phyloP scores from a whole-genome alignment of 1,140 invertebrate genomes.

The Drosophila parvula region DNA sequence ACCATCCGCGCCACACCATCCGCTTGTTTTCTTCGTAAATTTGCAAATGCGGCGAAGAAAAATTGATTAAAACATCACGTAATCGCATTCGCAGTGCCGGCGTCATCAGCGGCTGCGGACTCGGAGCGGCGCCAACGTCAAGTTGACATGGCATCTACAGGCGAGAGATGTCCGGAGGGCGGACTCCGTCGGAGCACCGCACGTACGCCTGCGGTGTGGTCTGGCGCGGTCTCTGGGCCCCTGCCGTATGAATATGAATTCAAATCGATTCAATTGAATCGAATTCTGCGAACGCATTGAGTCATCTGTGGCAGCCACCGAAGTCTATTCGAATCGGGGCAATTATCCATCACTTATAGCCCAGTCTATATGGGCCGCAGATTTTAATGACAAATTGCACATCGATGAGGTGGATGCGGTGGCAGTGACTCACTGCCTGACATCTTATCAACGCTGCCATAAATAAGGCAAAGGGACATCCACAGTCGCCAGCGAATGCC shows the following conservation, averaged over 20 bases:
- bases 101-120: conserved; percentile 22
- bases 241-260: conserved; percentile 61
- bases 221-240: neutral
- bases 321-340: conserved; percentile 56
- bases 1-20: neutral
- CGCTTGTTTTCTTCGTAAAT: conserved; percentile 10
- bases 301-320: conserved; percentile 33
- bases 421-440: conserved; percentile 63
- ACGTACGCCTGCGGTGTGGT: conserved; percentile 62
- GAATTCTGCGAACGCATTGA: conserved; percentile 58
- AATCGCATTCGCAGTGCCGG: conserved; percentile 57
- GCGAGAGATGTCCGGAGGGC: conserved; percentile 8
- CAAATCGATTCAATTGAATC: conserved; percentile 59
- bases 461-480: conserved; percentile 61
- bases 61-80: conserved; percentile 82
- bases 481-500: conserved; percentile 1
- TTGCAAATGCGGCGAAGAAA: conserved; percentile 56
- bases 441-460: conserved; percentile 72
- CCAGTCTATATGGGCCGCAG: conserved; percentile 37
- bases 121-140: conserved; percentile 52
- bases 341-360: conserved; percentile 14
- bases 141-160: conserved; percentile 23
- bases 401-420: conserved; percentile 33
- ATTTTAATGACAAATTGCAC: conserved; percentile 61
- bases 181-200: conserved; percentile 44